Base-by-base conservation (phyloP, 2,797 vertebrate species). In the Peromyscus attwateri region DNA sequence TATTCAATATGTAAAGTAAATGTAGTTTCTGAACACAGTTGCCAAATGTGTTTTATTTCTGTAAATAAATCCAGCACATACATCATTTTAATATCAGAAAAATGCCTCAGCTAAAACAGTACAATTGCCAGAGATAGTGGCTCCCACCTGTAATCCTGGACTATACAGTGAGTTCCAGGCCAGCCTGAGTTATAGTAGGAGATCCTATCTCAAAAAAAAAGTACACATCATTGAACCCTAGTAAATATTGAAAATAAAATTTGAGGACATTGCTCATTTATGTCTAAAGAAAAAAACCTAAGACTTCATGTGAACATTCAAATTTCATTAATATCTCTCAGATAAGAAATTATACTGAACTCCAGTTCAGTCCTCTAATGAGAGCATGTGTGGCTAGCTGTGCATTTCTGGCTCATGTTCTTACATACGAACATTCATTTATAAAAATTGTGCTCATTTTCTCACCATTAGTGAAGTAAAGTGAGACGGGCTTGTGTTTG, bases 391-490 rank as follows among this genome's bases (percentile, higher is more conserved):
- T n/a, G 3, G 29, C 91, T 70, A 95, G 34, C 19, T 12, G 52
- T 10, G 52, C 55, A 43, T 73, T 84, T 68, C 25, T 46, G 46
- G 76, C 70, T 90, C 68, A 8, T 95, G 37, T 62, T 66, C n/a
- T 89, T 62, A 43, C 10, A 11, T 57, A 57, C 43, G 43, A 94
- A 87, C 52, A 52, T 92, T 37, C 82, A 70, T 27, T 96, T 95
- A 93, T 89, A 55, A 97, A 94, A 94, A 87, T 60, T 25, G 13
- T 34, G 23, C 52, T 83, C 91, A 87, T 95, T 96, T 96, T 43
- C 87, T 88, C 68, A 70, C 10, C 57, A 87, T 75, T 40, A 95
- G 19, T 68, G 29, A 96, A 43, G 23, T 80, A 17, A 75, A 62
- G 76, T 52, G 55, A 89, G 73, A 75, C 8, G 70, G 70, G 77